A percentile compares a stretch with the other conserved stretches of the same genome.
phyloP scores from a whole-genome alignment of 2,113 vertebrate genomes.

The Bettongia penicillata region DNA sequence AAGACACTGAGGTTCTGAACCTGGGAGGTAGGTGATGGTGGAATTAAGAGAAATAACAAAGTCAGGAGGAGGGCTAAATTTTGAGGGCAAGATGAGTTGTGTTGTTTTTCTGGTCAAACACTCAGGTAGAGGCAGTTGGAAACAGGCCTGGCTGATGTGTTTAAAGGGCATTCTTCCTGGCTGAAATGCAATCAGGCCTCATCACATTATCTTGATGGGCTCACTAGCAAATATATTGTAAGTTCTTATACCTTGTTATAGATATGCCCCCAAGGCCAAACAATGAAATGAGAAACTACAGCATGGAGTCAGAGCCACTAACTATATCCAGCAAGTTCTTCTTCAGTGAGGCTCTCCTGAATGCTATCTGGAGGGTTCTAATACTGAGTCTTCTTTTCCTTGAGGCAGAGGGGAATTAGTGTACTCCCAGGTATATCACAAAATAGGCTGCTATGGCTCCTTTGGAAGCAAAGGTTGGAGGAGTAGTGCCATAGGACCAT shows the following conservation, averaged over 20 bases:
- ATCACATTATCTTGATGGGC: neutral
- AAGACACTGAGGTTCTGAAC: neutral
- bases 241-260: neutral
- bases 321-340: neutral
- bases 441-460: neutral
- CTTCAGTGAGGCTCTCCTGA: neutral
- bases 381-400: neutral
- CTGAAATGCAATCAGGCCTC: neutral
- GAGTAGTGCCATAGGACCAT: too few species aligned
- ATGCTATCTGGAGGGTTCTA: neutral
- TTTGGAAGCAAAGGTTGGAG: neutral
- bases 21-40: neutral
- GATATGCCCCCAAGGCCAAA: neutral
- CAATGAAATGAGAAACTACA: neutral
- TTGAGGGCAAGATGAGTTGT: neutral
- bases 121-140: neutral
- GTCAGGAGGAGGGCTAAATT: neutral
- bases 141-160: neutral
- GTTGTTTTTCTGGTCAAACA: neutral
- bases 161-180: neutral
- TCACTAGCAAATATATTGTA: neutral
- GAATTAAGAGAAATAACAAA: neutral
- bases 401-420: neutral
- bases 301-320: neutral
- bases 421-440: neutral